Conservation (phyloP, 2,113 vertebrate species). For the Aramus guarauna region DNA sequence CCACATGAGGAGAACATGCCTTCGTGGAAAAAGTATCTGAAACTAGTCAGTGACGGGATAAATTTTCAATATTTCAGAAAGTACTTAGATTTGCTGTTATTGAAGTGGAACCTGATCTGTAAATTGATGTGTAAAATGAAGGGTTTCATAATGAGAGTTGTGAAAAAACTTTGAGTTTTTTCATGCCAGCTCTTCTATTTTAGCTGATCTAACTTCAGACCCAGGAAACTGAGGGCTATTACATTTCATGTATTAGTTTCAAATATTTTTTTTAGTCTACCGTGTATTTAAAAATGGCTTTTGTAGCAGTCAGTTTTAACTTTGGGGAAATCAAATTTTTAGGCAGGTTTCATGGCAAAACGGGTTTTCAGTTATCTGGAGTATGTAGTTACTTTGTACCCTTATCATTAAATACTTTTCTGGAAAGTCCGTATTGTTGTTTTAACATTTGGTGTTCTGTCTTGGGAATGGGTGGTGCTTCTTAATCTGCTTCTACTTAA, state of each 20-base stretch:
- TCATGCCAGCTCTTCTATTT: neutral
- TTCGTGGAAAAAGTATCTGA: neutral
- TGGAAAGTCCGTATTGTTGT: constrained; percentile 21
- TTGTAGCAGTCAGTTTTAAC: neutral
- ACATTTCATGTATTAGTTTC: neutral
- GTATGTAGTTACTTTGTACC: neutral
- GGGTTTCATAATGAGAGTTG: neutral
- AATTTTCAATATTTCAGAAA: neutral
- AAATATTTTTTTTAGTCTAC: neutral
- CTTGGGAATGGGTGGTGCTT: constrained; percentile 68
- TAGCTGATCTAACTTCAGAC: neutral
- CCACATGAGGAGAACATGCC: fast-evolving
- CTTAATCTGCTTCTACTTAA: constrained; percentile 49
- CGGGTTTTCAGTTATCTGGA: neutral
- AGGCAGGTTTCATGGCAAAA: neutral
- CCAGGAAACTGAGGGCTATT: neutral
- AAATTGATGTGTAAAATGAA: neutral
- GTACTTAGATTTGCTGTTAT: neutral
- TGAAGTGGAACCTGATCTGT: neutral
- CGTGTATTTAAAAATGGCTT: neutral
- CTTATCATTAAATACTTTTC: constrained; percentile 4
- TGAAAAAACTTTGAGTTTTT: neutral
- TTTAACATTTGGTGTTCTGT: constrained; percentile 60
- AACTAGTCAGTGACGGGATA: neutral
- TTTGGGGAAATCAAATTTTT: neutral